These are phyloP conservation scores for Coracias cyanogaster DNA, from an alignment of 2,797 vertebrate species.

Conservation along the genomic window DNA sequence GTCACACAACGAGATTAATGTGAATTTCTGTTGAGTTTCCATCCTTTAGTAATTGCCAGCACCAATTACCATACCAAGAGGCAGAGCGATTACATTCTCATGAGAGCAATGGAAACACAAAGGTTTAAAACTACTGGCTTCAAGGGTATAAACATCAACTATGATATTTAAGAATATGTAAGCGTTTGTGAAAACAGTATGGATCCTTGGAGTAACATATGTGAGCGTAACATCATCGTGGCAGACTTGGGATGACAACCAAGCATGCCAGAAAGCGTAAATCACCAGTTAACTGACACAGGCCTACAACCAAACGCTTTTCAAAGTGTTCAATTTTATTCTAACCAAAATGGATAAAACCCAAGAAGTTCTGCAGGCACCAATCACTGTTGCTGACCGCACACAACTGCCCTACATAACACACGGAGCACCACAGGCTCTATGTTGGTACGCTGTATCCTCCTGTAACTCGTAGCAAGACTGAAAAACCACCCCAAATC, in stretches of 20 bases:
- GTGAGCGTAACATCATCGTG: background rate
- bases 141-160: background rate
- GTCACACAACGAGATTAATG: background rate
- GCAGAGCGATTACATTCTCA: background rate
- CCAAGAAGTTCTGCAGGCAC: background rate
- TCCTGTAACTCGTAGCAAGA: background rate
- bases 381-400: background rate
- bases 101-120: background rate
- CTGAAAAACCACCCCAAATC: background rate
- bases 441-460: background rate
- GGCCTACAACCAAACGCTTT: background rate
- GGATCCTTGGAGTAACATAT: background rate
- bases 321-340: background rate
- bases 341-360: background rate
- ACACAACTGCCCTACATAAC: background rate
- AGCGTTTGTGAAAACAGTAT: background rate
- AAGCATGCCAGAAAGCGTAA: accelerated
- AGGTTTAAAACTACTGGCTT: background rate
- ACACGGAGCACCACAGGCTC: background rate
- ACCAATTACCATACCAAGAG: background rate
- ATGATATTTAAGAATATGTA: background rate
- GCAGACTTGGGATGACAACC: background rate
- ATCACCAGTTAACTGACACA: background rate
- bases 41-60: background rate
- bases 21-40: background rate